Percentiles rank a stretch among this genome's conserved stretches.
These are phyloP conservation scores for honey bee (Apis mellifera) DNA, from an alignment of 1,140 invertebrate genomes.

Conservation along the genomic window Amel_HAv3.1 CM009933.2:7470501-7471000, in stretches of 20 bases:
- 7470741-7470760: constrained; percentile 5
- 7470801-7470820: constrained; percentile 21
- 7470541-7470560: background rate
- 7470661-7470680: constrained; percentile 5
- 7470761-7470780: background rate
- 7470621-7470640: constrained; percentile 15
- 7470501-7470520: background rate
- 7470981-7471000: background rate
- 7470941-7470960: background rate
- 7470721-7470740: constrained; percentile 44
- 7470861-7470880: background rate
- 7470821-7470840: constrained; percentile 34
- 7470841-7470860: constrained; percentile 37
- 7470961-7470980: background rate
- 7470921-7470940: background rate
- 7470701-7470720: constrained; percentile 40
- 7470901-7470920: constrained; percentile 1
- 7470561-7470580: background rate
- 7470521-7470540: background rate
- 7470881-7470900: constrained; percentile 30
- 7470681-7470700: background rate
- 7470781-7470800: constrained; percentile 50
- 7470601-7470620: background rate
- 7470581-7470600: background rate
- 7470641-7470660: constrained; percentile 1